These are phyloP conservation scores for Tetragnatha montana DNA, from an alignment of 2,888 invertebrate species.

Conservation along the genomic window DNA sequence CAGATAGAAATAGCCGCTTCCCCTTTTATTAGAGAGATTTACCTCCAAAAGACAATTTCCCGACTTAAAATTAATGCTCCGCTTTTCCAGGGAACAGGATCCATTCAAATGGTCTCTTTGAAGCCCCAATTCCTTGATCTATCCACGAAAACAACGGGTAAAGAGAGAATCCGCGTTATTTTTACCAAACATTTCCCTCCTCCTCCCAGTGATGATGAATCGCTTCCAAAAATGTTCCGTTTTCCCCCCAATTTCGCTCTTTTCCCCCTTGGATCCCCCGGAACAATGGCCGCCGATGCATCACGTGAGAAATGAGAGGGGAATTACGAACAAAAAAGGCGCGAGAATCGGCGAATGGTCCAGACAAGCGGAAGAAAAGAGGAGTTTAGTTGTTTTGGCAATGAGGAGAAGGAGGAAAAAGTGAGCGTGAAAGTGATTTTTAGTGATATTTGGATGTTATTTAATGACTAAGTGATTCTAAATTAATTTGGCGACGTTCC, in stretches of 20 bases:
- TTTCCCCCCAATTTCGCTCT: slow-evolving; percentile 21
- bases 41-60: not conserved
- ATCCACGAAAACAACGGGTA: not conserved
- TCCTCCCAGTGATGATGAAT: slow-evolving; percentile 39
- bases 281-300: slow-evolving; percentile 47
- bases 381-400: not conserved
- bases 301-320: slow-evolving; percentile 46
- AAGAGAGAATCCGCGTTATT: slow-evolving; percentile 43
- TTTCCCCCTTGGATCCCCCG: slow-evolving; percentile 21
- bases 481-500: not conserved
- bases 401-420: slow-evolving; percentile 5
- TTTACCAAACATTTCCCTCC: slow-evolving; percentile 33
- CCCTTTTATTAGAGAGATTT: too few species aligned
- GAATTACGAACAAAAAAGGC: slow-evolving; percentile 35
- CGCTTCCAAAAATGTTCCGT: slow-evolving; percentile 54
- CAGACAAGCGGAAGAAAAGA: slow-evolving; percentile 20
- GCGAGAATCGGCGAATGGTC: slow-evolving; percentile 47
- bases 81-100: not conserved
- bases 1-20: too few species aligned
- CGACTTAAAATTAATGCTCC: not conserved
- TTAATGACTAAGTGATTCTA: not conserved
- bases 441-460: not conserved
- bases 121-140: not conserved
- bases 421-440: not conserved
- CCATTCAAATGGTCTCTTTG: not conserved